Percentiles rank a stretch among this genome's conserved stretches.
phyloP scores from a whole-genome alignment of 2,797 vertebrate genomes.

The Argyrosomus regius region DNA sequence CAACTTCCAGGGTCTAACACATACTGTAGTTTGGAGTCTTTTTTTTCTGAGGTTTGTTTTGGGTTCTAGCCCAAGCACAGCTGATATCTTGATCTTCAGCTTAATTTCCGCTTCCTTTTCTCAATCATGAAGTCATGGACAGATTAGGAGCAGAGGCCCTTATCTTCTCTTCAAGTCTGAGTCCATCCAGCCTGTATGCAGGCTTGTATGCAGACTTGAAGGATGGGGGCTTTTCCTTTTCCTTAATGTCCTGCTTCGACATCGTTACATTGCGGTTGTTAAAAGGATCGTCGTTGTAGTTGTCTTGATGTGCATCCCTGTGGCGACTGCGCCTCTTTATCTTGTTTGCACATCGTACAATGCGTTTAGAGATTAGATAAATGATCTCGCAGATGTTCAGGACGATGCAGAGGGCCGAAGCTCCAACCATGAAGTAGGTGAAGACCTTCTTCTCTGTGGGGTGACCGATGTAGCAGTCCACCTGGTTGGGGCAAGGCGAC shows the following conservation, averaged over 20 bases:
- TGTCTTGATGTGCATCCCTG: accelerated
- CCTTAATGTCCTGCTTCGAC: constrained; percentile 49
- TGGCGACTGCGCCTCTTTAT: constrained; percentile 40
- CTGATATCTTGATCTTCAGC: constrained; percentile 13
- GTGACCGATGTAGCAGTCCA: constrained; percentile 97
- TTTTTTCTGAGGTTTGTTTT: constrained; percentile 31
- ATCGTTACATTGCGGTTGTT: constrained; percentile 70
- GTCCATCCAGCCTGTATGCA: neutral
- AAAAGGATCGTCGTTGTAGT: constrained; percentile 73
- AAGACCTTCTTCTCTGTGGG: constrained; percentile 98
- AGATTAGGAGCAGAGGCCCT: constrained; percentile 88
- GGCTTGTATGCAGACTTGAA: constrained; percentile 63
- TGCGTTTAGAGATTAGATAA: constrained; percentile 92
- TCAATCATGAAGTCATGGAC: constrained; percentile 43
- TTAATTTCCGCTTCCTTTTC: neutral
- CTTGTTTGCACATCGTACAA: constrained; percentile 68
- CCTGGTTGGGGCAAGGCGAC: constrained; percentile 92
- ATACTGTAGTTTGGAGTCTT: constrained; percentile 37
- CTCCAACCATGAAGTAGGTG: constrained; percentile 99
- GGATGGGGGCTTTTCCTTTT: constrained; percentile 71
- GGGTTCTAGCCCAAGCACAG: constrained; percentile 16
- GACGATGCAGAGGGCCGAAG: constrained; percentile 94
- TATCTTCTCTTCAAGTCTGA: constrained; percentile 69
- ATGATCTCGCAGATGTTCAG: constrained; percentile 95
- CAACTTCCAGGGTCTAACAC: constrained; percentile 51